phyloP scores from a whole-genome alignment of 2,888 invertebrate species.

The Coelinius sp. region DNA sequence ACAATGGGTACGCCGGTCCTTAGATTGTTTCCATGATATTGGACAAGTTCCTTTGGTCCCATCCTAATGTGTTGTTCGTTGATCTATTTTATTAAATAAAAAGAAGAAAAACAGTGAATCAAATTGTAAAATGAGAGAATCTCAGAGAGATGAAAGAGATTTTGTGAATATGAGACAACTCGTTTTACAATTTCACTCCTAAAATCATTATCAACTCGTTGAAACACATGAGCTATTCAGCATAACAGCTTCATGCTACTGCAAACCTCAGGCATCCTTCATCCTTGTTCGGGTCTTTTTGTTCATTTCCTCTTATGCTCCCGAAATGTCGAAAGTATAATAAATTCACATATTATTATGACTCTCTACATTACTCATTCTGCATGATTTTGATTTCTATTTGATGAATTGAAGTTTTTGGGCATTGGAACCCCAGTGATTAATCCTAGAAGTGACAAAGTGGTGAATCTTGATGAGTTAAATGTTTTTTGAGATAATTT shows the following conservation, averaged over 20 bases:
- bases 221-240: background rate
- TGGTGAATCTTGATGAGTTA: no score
- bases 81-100: slow-evolving; percentile 1
- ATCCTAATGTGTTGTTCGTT: background rate
- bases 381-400: background rate
- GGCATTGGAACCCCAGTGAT: background rate
- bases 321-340: background rate
- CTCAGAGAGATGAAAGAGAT: no score
- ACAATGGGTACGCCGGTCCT: slow-evolving; percentile 71
- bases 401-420: background rate
- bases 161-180: background rate
- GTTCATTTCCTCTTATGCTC: slow-evolving; percentile 1
- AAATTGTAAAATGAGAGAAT: no score
- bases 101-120: no score
- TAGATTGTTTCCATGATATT: slow-evolving; percentile 21
- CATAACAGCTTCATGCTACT: slow-evolving; percentile 15
- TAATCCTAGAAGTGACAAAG: no score
- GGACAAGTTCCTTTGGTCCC: background rate
- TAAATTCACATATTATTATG: background rate
- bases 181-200: background rate
- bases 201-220: background rate
- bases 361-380: background rate
- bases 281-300: background rate
- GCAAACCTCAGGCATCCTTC: background rate
- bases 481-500: no score